Base-by-base conservation (phyloP, 2,888 invertebrate genomes). In the Eudemis profundana region DNA sequence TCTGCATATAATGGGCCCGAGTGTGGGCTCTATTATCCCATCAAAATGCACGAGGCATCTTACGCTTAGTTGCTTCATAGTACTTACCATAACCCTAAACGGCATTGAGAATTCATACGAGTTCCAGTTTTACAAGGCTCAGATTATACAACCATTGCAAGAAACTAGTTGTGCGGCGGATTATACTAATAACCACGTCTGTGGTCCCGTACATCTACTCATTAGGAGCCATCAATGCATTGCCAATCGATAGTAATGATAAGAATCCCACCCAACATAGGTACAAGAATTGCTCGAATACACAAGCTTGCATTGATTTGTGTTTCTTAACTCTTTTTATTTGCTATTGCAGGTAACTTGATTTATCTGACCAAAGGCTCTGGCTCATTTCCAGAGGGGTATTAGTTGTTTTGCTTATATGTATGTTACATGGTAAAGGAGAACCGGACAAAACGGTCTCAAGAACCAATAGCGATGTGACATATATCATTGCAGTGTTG, bases 1-100 rank as follows among this genome's bases (percentile, higher is more conserved):
- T 87, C 87, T 89, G 85, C 88, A 89, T 89, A 90, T 89, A 90
- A 89, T 88, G 80, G 87, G 57, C 68, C 72, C 87, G 83, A 89
- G 89, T 83, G 89, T 85, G 74, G 70, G 72, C 72, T 70, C 78
- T 78, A 83, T 88, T 85, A 83, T 83, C 74, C 80, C 79, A 84
- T 83, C 83, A 82, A 77, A 83, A 83, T 84, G 78, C 79, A 78
- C 69, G 74, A 76, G 70, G 69, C 70, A 72, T 68, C 70, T 66
- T 70, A 68, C 64, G 60, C 68, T 69, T 61, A 65, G 59, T 50
- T 65, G 50, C 51, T 47, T 60, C 59, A 60, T 60, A 47, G 65
- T 60, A 60, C 51, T 60, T 40, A 65, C 51, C 65, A 59, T 60
- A 47, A 59, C 65, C 65, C 46, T 60, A 65, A 65, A 60, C 40